Percentiles rank a stretch among this genome's conserved stretches.
Conservation (phyloP, 2,888 invertebrate genomes). For the Boloria selene region DNA sequence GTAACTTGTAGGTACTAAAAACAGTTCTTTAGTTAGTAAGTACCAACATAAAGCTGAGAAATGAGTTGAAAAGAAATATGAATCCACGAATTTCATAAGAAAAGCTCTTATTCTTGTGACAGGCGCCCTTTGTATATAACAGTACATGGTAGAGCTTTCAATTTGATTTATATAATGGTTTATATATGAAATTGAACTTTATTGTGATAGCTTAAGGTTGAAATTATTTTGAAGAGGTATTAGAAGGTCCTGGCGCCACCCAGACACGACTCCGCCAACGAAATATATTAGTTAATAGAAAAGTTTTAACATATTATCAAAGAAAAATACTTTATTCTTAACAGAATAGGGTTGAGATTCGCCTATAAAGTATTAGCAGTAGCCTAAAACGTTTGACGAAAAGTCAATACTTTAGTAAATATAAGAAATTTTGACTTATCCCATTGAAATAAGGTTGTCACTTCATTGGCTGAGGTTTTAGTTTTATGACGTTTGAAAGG, state of each 20-base stretch:
- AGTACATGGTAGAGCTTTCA: conserved; percentile 18
- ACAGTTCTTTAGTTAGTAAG: no score
- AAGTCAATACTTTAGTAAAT: conserved; percentile 56
- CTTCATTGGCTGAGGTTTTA: conserved; percentile 5
- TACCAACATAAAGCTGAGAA: no score
- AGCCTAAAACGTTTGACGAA: conserved; percentile 48
- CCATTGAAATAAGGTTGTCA: conserved; percentile 6
- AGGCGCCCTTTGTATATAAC: conserved; percentile 24
- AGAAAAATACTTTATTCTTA: conserved; percentile 39
- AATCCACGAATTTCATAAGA: conserved; percentile 25
- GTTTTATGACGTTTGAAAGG: conserved; percentile 45
- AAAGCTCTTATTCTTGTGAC: conserved; percentile 26
- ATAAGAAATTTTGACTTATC: conserved; percentile 36
- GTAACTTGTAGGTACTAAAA: no score
- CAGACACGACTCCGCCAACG: conserved; percentile 56
- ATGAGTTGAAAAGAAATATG: no score
- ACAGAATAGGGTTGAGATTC: conserved; percentile 33
- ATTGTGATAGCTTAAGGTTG: neutral
- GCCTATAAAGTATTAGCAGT: conserved; percentile 24
- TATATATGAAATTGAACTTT: conserved; percentile 15
- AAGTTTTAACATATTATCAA: conserved; percentile 35
- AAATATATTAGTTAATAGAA: conserved; percentile 50
- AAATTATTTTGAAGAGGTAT: conserved; percentile 20
- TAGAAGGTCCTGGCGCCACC: conserved; percentile 53
- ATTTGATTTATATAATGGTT: conserved; percentile 21